Base-by-base conservation (phyloP, 2,888 invertebrate genomes). In the Pristionchus arcanus region DNA sequence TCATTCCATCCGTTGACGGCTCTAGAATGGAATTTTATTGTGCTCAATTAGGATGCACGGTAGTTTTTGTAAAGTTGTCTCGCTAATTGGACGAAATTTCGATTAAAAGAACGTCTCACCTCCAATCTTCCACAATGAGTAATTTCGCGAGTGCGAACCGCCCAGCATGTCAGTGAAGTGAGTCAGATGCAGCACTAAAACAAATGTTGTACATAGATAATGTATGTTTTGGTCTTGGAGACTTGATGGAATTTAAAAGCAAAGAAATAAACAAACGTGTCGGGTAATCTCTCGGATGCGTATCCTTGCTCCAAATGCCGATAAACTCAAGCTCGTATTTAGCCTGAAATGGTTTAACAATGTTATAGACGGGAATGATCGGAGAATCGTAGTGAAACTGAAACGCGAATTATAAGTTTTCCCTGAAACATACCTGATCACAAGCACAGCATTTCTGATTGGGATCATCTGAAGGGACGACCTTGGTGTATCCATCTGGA, bases 151-250 rank as follows among this genome's bases (percentile, higher is more conserved):
- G 95, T 99, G 99, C 0, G 98, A 97, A 49, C 98, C 98, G 1
- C 98, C 98, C 94, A 99, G 97, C 25, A 99, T 97, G 95, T 99
- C 98, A 0, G 98, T 98, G 96, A 99, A 99, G 96, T 98, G 98
- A 0, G 98, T 97, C 91, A 98, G 96, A 97, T 98, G 98, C 91
- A 97, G 96, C 71, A 97, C 97, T 94, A 96, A 97, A 94, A 0
- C 21, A 16, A 5, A 66, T 19, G 25, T 34, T 2, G 9, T 49
- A n/a, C 74, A 25, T 9, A n/a, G 66, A 71, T 34, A n/a, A n/a
- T 71, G 13, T 28, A 4, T 19, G 19, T 25, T n/a, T 0, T 77
- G 37, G 15, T 77, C 37, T 19, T 49, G 42, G 42, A 49, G 9
- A 9, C 42, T 13, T 3, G 42, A 9, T 49, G 42, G 11, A 7